phyloP scores from a whole-genome alignment of 2,113 vertebrate genomes.

The Mesembrinibis cayennensis region DNA sequence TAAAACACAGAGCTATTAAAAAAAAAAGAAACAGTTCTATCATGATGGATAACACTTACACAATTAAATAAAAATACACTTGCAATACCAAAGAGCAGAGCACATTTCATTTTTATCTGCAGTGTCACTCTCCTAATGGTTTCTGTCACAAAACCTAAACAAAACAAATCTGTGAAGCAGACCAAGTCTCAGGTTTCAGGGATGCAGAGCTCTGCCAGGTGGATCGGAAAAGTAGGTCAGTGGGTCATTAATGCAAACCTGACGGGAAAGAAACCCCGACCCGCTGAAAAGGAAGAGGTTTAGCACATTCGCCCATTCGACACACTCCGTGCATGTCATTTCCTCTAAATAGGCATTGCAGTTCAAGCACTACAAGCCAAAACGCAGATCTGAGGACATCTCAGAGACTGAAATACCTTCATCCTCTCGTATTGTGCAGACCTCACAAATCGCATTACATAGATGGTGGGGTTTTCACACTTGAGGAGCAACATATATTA shows the following conservation, averaged over 20 bases:
- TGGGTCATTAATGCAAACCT: slow-evolving; percentile 67
- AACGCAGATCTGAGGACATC: neutral
- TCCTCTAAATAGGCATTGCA: neutral
- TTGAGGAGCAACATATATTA: neutral
- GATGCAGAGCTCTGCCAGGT: slow-evolving; percentile 44
- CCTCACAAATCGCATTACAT: neutral
- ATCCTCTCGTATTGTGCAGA: neutral
- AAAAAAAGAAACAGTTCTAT: neutral
- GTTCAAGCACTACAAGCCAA: neutral
- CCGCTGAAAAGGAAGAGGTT: neutral
- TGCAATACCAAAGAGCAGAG: neutral
- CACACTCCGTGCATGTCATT: neutral
- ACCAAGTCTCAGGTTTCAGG: neutral
- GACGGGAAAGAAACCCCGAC: slow-evolving; percentile 24
- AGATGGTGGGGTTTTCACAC: neutral
- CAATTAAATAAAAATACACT: slow-evolving; percentile 52
- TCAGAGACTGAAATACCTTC: neutral
- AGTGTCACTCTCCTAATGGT: slow-evolving; percentile 38
- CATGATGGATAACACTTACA: slow-evolving; percentile 27
- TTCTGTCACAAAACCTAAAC: slow-evolving; percentile 61
- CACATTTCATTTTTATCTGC: slow-evolving; percentile 47
- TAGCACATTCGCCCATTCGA: neutral
- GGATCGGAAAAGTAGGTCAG: slow-evolving; percentile 75
- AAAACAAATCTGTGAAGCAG: slow-evolving; percentile 45
- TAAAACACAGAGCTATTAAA: neutral